phyloP scores from a whole-genome alignment of 2,797 vertebrate genomes.

The Phrynocephalus guinanensis region DNA sequence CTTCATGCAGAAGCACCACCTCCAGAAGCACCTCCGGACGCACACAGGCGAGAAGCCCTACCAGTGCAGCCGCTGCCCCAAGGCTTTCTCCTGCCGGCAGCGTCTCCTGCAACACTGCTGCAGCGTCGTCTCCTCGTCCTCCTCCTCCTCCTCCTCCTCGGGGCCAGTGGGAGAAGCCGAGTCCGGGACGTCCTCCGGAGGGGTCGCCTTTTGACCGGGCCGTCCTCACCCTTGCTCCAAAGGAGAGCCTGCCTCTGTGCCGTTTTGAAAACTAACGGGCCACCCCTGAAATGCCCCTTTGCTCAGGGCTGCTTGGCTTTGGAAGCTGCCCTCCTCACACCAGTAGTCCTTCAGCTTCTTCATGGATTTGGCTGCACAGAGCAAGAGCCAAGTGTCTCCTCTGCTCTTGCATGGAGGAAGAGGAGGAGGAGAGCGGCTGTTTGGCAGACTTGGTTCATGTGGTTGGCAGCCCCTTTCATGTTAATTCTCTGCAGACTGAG shows the following conservation, averaged over 20 bases:
- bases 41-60: conserved; percentile 74
- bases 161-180: no score
- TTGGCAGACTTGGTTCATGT: not conserved
- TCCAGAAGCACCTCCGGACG: conserved; percentile 72
- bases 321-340: no score
- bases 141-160: conserved; percentile 11
- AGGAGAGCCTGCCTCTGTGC: not conserved
- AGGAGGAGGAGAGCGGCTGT: not conserved
- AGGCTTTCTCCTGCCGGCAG: conserved; percentile 74
- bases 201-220: not conserved
- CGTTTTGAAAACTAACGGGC: not conserved
- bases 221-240: fast-evolving
- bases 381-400: not conserved
- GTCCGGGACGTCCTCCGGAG: not conserved
- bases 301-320: not conserved
- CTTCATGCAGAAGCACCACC: conserved; percentile 76
- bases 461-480: no score
- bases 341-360: no score
- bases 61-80: conserved; percentile 69
- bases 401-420: not conserved
- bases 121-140: not conserved
- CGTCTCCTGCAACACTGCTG: conserved; percentile 72
- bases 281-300: no score
- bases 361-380: not conserved
- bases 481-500: no score